Conservation (phyloP, 2,888 invertebrate species). For the Diarsia rubi region DNA sequence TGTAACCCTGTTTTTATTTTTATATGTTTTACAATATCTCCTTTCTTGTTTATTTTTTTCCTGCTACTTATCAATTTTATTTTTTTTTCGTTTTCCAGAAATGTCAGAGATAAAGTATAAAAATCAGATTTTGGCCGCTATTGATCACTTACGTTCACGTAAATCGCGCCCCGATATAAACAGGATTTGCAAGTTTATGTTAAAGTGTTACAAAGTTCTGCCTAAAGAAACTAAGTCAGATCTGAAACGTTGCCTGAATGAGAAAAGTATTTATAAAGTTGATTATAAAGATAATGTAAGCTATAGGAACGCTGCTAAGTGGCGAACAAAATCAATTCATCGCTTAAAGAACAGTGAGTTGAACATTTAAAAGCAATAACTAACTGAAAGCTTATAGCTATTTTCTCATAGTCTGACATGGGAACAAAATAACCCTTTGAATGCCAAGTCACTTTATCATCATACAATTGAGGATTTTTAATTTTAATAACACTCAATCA, state of each 20-base stretch:
- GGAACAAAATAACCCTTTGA: constrained; percentile 14
- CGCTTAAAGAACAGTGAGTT: constrained; percentile 80
- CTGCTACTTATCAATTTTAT: constrained; percentile 42
- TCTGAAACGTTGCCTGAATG: constrained; percentile 94
- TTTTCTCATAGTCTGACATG: constrained; percentile 19
- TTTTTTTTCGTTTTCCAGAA: constrained; percentile 78
- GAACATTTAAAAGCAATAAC: constrained; percentile 33
- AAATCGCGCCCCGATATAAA: constrained; percentile 96
- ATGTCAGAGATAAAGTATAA: constrained; percentile 93
- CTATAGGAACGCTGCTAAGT: constrained; percentile 95
- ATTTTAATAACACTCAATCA: not conserved
- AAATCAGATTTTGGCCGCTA: constrained; percentile 95
- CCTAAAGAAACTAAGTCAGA: constrained; percentile 93
- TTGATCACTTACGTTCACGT: constrained; percentile 95
- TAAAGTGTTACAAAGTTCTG: constrained; percentile 93
- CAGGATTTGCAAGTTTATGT: constrained; percentile 95
- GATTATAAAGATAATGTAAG: constrained; percentile 97
- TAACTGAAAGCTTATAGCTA: constrained; percentile 7
- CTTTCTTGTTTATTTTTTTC: constrained; percentile 1
- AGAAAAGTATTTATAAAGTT: constrained; percentile 94
- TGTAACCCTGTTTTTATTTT: constrained; percentile 29
- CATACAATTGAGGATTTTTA: not conserved
- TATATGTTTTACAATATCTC: constrained; percentile 31
- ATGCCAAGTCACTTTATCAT: constrained; percentile 20
- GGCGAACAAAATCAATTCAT: constrained; percentile 86